Base-by-base conservation (phyloP, 1,140 invertebrate species). In the Euura lappo region DNA sequence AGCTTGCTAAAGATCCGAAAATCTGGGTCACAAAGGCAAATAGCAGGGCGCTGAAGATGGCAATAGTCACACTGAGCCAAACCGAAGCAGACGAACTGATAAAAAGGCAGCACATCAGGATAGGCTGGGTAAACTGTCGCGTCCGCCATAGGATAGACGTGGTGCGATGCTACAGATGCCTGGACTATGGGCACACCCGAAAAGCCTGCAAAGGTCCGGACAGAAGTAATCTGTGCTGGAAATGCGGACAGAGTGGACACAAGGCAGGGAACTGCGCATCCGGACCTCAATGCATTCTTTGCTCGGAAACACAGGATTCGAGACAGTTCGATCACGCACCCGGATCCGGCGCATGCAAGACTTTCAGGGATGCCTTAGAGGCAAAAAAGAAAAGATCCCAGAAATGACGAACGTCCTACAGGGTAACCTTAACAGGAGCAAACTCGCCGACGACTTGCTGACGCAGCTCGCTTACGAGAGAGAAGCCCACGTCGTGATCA, bases 401-500 rank as follows among this genome's bases (percentile, higher is more conserved):
- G 67, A 47, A 65, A 44, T 45, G 69, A 45, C 66, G 65, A 72
- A 46, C 2, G 60, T 69, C 10, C 47, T 69, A 43, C 71, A 72
- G 66, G 71, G 71, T 43, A 72, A 69, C 71, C 66, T 69, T 65
- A 69, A 72, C 71, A 45, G 71, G 13, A 69, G 71, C n/a, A 72
- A 68, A 51, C 68, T 68, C 28, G 28, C 28, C 28, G 28, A 64
- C 60, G 13, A 11, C 10, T 13, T 64, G 13, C 60, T 64, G 28
- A 28, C 28, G 28, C 28, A 28, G 28, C 28, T 28, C 28, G 28
- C 28, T 1, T 28, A 28, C 28, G 60, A 64, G 13, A 10, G 13
- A 11, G 60, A 64, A 10, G 60, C 60, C 13, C 10, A 64, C 60
- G 13, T 64, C 10, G 13, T 64, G 10, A 64, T 64, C 10, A 10